phyloP scores from a whole-genome alignment of 2,888 invertebrate species.

The Agonopterix arenella region DNA sequence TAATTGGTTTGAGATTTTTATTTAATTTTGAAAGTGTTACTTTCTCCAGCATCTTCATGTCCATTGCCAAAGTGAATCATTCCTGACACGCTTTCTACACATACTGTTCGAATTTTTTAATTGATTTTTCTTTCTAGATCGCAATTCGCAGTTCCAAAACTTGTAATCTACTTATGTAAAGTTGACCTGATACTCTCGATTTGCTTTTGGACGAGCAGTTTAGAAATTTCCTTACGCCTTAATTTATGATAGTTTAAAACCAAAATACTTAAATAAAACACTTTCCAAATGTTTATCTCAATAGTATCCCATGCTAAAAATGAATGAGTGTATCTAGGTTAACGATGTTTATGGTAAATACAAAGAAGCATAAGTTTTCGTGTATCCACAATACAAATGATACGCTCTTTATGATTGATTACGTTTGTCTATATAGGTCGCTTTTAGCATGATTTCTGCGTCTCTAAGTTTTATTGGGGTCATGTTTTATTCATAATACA shows the following conservation, averaged over 20 bases:
- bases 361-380: slow-evolving; percentile 18
- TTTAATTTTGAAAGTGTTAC: slow-evolving; percentile 6
- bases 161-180: background rate
- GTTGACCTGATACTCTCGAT: slow-evolving; percentile 13
- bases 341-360: slow-evolving; percentile 41
- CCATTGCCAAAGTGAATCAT: slow-evolving; percentile 6
- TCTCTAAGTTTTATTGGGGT: slow-evolving; percentile 9
- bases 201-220: background rate
- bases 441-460: slow-evolving; percentile 15
- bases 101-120: slow-evolving; percentile 5
- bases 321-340: slow-evolving; percentile 36
- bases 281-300: background rate
- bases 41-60: slow-evolving; percentile 5
- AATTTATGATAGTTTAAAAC: too few relatives aligned
- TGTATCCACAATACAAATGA: slow-evolving; percentile 16
- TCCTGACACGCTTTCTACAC: slow-evolving; percentile 12
- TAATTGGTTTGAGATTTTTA: background rate
- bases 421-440: slow-evolving; percentile 23
- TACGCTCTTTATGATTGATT: slow-evolving; percentile 25
- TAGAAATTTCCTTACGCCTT: too few relatives aligned
- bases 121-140: slow-evolving; percentile 3
- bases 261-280: too few relatives aligned
- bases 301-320: slow-evolving; percentile 13
- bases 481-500: slow-evolving; percentile 44
- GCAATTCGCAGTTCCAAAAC: background rate